Evolutionary conservation across 2,797 vertebrate genomes (phyloP).

Genomic region (Spinus pinus): DNA sequence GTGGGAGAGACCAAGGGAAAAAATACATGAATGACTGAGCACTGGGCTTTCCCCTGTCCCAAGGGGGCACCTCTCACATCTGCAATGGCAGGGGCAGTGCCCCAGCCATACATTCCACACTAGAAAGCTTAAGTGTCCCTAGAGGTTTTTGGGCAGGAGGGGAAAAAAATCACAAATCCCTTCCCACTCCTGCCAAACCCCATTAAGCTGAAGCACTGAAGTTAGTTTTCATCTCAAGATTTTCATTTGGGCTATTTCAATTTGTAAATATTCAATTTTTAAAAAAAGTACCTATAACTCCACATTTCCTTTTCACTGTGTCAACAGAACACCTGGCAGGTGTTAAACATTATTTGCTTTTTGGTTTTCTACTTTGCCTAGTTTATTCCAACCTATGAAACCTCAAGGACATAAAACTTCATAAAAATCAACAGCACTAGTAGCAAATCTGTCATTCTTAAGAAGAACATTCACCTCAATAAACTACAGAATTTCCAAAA

Average conservation of each 20-base stretch:
- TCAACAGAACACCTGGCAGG: slow-evolving; percentile 8
- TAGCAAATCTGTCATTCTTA: slow-evolving; percentile 30
- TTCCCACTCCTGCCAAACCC: not conserved
- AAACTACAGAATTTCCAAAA: slow-evolving; percentile 26
- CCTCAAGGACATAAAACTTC: slow-evolving; percentile 24
- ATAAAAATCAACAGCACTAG: slow-evolving; percentile 37
- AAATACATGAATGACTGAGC: not conserved
- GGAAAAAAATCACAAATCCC: not conserved
- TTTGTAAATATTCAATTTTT: not conserved
- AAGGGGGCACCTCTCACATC: not conserved
- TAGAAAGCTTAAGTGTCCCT: not conserved
- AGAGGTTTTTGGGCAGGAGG: not conserved
- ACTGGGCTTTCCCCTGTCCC: not conserved
- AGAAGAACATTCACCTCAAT: slow-evolving; percentile 37
- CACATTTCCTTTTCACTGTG: not conserved
- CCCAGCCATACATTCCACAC: not conserved
- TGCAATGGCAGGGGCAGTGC: not conserved
- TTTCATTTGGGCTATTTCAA: not conserved
- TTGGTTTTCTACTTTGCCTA: slow-evolving; percentile 7
- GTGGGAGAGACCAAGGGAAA: not conserved
- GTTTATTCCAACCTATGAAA: not conserved
- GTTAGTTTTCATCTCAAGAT: not conserved
- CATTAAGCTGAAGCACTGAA: not conserved
- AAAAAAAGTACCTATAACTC: not conserved
- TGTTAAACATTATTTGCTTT: slow-evolving; percentile 32